Base-by-base conservation (phyloP, 1,140 invertebrate genomes). In the Ostrea denselamellosa region DNA sequence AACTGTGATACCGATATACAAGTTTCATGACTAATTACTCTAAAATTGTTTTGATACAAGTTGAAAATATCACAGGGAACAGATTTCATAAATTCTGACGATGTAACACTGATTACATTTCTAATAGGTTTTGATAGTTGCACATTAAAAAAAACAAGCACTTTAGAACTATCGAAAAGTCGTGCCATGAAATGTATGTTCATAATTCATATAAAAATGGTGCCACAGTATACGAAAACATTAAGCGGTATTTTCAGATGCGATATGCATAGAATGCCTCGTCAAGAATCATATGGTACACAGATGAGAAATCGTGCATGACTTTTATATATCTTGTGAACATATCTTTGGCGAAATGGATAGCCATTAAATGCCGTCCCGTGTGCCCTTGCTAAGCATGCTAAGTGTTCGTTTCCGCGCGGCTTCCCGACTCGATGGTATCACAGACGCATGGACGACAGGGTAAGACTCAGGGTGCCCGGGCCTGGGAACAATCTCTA, bases 321-420 rank as follows among this genome's bases (percentile, higher is more conserved):
- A 77, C 68, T 77, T 77, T 77, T 77, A 77, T 77, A 77, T 77
- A 77, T 77, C 68, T 77, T 77, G 68, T 77, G 68, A 77, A 77
- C 68, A 77, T 77, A 77, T 77, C 68, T 77, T 77, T 77, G 68
- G 68, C 68, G 68, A 77, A 77, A 77, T 77, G 68, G 68, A 77
- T 77, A 77, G 68, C 68, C 68, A 77, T 77, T 77, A 77, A 77
- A 25, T 77, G 28, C 68, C 68, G 68, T 77, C 68, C 68, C 14
- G 68, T 28, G 68, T 25, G 25, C 68, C 68, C 68, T 77, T 77
- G 25, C 68, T 77, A 77, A 28, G 68, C 68, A 34, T 77, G 68
- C 68, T 77, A 77, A 77, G 68, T 77, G 68, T 77, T 77, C 28
- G 68, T 77, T 77, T 77, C 68, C 68, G 68, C 68, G 68, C 68